phyloP scores from a whole-genome alignment of 2,113 vertebrate species.

The Lagopus leucura region DNA sequence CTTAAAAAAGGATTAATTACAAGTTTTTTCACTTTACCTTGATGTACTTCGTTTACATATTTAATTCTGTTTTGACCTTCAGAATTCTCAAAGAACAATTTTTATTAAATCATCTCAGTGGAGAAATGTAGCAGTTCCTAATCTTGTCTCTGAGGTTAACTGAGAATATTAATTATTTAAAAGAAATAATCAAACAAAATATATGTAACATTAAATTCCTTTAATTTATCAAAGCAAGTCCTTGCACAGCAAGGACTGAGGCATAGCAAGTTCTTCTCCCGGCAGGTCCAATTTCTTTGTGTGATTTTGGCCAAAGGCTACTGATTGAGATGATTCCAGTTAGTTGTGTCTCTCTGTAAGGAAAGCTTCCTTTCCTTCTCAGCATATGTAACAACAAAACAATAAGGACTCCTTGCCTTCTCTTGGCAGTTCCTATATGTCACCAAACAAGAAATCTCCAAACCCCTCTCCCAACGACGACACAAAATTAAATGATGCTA shows the following conservation, averaged over 20 bases:
- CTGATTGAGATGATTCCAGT: background rate
- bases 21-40: constrained; percentile 24
- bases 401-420: background rate
- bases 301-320: background rate
- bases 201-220: background rate
- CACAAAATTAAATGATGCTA: background rate
- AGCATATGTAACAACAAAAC: fast-evolving
- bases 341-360: background rate
- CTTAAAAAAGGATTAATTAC: constrained; percentile 22
- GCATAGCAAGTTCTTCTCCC: background rate
- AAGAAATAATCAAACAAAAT: background rate
- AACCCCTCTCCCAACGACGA: background rate
- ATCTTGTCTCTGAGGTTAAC: background rate
- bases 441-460: background rate
- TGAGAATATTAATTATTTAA: constrained; percentile 16
- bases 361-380: background rate
- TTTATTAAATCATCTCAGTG: constrained; percentile 31
- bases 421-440: background rate
- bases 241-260: background rate
- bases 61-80: constrained; percentile 35
- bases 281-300: background rate
- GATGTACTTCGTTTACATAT: constrained; percentile 20
- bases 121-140: constrained; percentile 7
- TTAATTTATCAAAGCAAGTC: background rate
- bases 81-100: constrained; percentile 36